Percentiles rank a stretch among this genome's conserved stretches.
Evolutionary conservation across 2,888 invertebrate species (phyloP).

Genomic region (Plusia festucae): DNA sequence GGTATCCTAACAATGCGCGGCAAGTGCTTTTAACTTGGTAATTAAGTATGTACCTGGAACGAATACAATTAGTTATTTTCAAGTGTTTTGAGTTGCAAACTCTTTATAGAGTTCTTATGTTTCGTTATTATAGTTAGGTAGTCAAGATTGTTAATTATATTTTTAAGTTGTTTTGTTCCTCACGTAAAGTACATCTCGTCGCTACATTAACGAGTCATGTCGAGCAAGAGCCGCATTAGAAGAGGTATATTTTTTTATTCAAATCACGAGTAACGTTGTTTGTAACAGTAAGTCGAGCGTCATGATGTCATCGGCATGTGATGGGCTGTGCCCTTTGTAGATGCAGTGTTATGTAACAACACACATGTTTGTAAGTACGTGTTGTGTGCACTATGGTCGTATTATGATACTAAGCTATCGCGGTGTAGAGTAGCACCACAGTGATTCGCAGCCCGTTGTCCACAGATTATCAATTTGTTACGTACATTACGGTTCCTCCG

Average conservation of each 20-base stretch:
- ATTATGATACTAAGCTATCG: slow-evolving; percentile 34
- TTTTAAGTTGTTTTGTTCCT: slow-evolving; percentile 39
- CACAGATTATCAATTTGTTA: slow-evolving; percentile 64
- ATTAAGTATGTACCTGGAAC: slow-evolving; percentile 45
- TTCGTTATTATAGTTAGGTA: slow-evolving; percentile 24
- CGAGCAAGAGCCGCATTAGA: slow-evolving; percentile 50
- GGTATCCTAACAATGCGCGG: slow-evolving; percentile 48
- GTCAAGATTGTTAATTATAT: slow-evolving; percentile 33
- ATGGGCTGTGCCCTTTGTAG: slow-evolving; percentile 75
- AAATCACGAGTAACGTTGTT: slow-evolving; percentile 77
- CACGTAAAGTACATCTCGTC: slow-evolving; percentile 41
- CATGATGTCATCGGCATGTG: slow-evolving; percentile 86
- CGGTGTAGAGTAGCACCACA: slow-evolving; percentile 40
- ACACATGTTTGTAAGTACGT: slow-evolving; percentile 28
- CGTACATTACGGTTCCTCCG: slow-evolving; percentile 52
- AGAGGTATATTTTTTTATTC: slow-evolving; percentile 69
- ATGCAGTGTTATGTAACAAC: slow-evolving; percentile 69
- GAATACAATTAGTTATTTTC: slow-evolving; percentile 25
- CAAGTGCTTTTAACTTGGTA: slow-evolving; percentile 53
- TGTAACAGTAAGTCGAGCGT: slow-evolving; percentile 81
- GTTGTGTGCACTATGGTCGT: slow-evolving; percentile 25
- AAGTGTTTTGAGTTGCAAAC: slow-evolving; percentile 27
- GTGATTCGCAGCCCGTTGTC: slow-evolving; percentile 46
- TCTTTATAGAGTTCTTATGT: slow-evolving; percentile 26
- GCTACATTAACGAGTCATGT: slow-evolving; percentile 47